Conservation (phyloP, 1,140 invertebrate genomes). For the Drosophila baimaii region DNA sequence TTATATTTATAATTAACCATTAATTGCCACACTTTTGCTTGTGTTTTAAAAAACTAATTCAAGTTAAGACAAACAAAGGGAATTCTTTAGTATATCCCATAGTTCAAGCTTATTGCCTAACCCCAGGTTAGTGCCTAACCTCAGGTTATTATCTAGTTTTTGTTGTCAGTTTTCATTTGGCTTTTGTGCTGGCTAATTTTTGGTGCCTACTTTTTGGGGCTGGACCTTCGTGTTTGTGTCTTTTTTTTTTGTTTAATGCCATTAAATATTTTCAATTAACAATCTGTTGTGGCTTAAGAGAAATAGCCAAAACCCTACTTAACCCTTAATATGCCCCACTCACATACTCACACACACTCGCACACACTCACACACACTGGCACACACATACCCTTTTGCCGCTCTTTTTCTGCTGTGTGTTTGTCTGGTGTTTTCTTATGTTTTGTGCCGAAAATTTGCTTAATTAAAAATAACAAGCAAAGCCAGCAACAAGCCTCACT, state of each 20-base stretch:
- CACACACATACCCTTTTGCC: constrained; percentile 23
- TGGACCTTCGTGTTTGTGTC: constrained; percentile 3
- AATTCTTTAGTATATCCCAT: too few species aligned
- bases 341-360: neutral
- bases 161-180: neutral
- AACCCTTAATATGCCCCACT: constrained; percentile 22
- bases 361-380: constrained; percentile 9
- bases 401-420: constrained; percentile 53
- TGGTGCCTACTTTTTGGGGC: constrained; percentile 10
- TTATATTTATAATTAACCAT: neutral
- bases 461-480: constrained; percentile 79
- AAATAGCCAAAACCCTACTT: constrained; percentile 45
- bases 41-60: too few species aligned
- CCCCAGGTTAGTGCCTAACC: neutral
- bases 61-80: too few species aligned
- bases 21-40: neutral
- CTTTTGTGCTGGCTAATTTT: constrained; percentile 18
- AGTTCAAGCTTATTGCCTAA: too few species aligned
- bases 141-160: too few species aligned
- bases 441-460: constrained; percentile 77
- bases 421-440: constrained; percentile 63
- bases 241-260: neutral
- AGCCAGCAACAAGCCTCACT: constrained; percentile 38
- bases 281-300: constrained; percentile 53
- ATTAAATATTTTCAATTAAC: constrained; percentile 78